Conservation (phyloP, 2,113 vertebrate species). For the Sterna hirundo region DNA sequence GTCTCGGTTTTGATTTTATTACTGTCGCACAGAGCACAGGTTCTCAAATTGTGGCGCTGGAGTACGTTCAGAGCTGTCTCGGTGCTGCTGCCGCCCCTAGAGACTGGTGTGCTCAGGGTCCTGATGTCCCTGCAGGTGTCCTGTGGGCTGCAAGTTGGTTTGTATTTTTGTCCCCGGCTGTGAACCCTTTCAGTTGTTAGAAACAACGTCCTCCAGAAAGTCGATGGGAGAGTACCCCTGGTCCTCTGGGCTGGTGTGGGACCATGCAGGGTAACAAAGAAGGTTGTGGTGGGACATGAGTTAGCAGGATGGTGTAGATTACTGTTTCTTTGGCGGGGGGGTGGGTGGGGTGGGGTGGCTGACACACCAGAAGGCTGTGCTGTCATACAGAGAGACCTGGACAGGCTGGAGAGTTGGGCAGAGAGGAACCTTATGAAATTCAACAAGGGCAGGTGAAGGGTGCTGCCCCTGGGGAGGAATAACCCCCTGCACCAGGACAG, state of each 20-base stretch:
- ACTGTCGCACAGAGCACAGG: accelerated
- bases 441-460: too few species aligned
- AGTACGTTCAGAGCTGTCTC: background rate
- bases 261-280: background rate
- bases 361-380: too few species aligned
- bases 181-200: background rate
- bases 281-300: background rate
- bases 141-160: background rate
- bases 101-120: background rate
- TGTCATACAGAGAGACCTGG: too few species aligned
- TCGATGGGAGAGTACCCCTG: background rate
- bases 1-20: background rate
- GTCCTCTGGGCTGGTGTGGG: background rate
- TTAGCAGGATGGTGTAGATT: background rate
- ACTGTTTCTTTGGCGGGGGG: background rate
- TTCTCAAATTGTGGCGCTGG: background rate
- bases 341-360: too few species aligned
- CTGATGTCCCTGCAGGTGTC: too few species aligned
- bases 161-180: background rate
- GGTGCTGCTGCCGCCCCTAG: background rate
- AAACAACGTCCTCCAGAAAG: background rate
- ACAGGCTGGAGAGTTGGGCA: too few species aligned
- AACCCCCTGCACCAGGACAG: too few species aligned
- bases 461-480: too few species aligned
- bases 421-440: too few species aligned